These are phyloP conservation scores for Dynastes tityus DNA, from an alignment of 2,888 invertebrate genomes.

Conservation along the genomic window DNA sequence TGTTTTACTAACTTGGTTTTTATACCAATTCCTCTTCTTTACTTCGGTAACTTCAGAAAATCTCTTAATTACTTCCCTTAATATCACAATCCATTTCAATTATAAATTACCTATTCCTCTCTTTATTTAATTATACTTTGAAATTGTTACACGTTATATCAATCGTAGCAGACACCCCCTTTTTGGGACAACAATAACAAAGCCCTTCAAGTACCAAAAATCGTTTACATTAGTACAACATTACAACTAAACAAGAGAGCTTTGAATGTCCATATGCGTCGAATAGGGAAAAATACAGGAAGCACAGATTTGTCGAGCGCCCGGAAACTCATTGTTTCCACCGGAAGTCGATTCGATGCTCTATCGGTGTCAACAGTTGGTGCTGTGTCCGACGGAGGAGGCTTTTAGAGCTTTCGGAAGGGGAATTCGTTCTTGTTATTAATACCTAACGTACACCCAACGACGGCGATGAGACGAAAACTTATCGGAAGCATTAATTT, in stretches of 20 bases:
- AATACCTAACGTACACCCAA: too few species aligned
- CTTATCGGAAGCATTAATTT: constrained; percentile 40
- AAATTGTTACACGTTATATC: background rate
- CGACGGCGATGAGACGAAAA: background rate
- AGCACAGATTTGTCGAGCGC: constrained; percentile 39
- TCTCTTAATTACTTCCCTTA: too few species aligned
- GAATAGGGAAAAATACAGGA: constrained; percentile 32
- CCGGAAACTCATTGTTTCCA: constrained; percentile 39
- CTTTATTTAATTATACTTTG: too few species aligned
- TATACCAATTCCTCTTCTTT: too few species aligned
- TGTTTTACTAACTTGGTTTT: too few species aligned
- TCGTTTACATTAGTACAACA: background rate
- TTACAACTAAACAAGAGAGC: background rate
- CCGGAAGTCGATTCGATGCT: constrained; percentile 26
- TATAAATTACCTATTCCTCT: too few species aligned
- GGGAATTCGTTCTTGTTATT: background rate
- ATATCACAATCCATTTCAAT: too few species aligned
- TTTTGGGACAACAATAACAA: background rate
- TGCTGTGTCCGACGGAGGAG: background rate
- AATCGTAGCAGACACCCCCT: constrained; percentile 7
- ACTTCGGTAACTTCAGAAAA: too few species aligned
- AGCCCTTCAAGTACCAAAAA: constrained; percentile 13
- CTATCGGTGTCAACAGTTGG: constrained; percentile 49
- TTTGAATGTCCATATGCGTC: background rate
- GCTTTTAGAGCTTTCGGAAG: background rate